Conservation (phyloP, 2,888 invertebrate species). For the Drosophila niveifrons region DNA sequence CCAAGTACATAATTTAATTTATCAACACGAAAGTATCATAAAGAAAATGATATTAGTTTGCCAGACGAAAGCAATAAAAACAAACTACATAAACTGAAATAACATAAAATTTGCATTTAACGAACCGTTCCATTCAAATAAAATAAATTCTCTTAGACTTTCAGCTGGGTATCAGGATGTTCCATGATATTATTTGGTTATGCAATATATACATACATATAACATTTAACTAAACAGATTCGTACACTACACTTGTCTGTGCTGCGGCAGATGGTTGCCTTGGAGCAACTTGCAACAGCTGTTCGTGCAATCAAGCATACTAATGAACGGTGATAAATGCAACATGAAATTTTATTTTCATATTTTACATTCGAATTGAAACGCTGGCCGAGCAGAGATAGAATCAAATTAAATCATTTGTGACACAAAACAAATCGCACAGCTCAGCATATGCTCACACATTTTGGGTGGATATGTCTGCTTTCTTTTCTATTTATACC, state of each 20-base stretch:
- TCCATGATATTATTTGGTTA: conserved; percentile 2
- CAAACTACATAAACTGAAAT: conserved; percentile 15
- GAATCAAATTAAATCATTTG: conserved; percentile 74
- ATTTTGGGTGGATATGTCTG: conserved; percentile 16
- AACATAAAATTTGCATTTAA: conserved; percentile 44
- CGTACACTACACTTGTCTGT: conserved; percentile 50
- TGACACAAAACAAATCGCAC: conserved; percentile 79
- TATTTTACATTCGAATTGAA: conserved; percentile 47
- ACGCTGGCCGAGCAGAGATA: conserved; percentile 11
- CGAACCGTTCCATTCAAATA: conserved; percentile 22
- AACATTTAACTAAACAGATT: not conserved
- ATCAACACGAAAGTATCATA: conserved; percentile 27
- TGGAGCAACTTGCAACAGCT: conserved; percentile 63
- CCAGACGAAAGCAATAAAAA: conserved; percentile 70
- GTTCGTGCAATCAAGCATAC: conserved; percentile 74
- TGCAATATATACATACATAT: not conserved
- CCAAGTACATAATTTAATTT: conserved; percentile 35
- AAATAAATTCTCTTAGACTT: not conserved
- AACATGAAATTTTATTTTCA: conserved; percentile 54
- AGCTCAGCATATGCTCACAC: conserved; percentile 34
- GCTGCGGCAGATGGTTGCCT: conserved; percentile 33
- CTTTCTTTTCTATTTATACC: conserved; percentile 31
- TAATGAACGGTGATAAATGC: conserved; percentile 70
- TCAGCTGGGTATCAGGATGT: not conserved
- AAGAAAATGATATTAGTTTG: conserved; percentile 42